Evolutionary conservation across 2,113 vertebrate species (phyloP), one percentile per base, ranked within the genome.

Genomic region (Chinchilla lanigera): DNA sequence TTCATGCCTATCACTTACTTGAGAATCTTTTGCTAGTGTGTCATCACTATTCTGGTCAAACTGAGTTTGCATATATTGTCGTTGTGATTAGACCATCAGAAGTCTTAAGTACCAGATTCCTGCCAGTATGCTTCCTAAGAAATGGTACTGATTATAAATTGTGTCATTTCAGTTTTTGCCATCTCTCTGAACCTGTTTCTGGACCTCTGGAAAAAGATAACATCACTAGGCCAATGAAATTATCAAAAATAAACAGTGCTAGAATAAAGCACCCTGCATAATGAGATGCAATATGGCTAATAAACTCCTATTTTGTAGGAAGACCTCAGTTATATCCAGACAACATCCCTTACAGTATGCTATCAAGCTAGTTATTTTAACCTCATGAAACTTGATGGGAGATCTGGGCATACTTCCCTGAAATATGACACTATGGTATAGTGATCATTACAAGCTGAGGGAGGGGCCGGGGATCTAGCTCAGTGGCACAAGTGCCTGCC

Each of bases 141-240:
- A 92, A 63, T 41, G 41, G 28, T 41, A 50, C 52, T 33, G n/a
- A 52, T 94, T 92, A 69, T 78, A 2, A 52, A 89, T 58, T 84
- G 56, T 93, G 67, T 77, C 9, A 13, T 47, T 1, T 1, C 5
- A 2, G 33, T 50, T 24, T 82, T 93, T n/a, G 54, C 44, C 16
- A 47, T 54, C 44, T 90, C 35, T 71, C 38, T 44, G 60, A 77
- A 63, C 41, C n/a, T 91, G 11, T 93, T 96, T 87, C 28, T 93
- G 96, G 93, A 50, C 47, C 13, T 75, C 2, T 84, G 75, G 63
- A 94, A 87, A 89, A 35, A 85, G 78, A 85, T 71, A 69, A 67
- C 65, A 60, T 88, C 61, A 47, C 60, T 87, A 87, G n/a, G 19
- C 35, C 63, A 12, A 65, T 90, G 35, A 86, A 30, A 47, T n/a